These are phyloP conservation scores for Synergus laeviventris DNA, from an alignment of 2,888 invertebrate genomes.

Conservation along the genomic window DNA sequence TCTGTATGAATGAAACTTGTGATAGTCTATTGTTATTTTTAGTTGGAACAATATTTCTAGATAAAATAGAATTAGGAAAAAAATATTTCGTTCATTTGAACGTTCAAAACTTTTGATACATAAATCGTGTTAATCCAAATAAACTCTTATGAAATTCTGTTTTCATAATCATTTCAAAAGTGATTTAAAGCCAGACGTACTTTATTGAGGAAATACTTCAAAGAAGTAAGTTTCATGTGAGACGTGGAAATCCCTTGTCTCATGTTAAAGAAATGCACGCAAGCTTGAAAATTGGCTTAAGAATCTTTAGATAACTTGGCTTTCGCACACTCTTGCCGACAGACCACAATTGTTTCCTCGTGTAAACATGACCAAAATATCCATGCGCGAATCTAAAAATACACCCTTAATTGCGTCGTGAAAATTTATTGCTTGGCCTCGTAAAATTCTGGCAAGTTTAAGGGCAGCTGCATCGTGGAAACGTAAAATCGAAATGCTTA, in stretches of 20 bases:
- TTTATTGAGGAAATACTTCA: constrained; percentile 11
- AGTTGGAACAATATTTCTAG: too few species aligned
- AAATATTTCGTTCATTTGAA: too few species aligned
- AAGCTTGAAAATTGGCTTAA: constrained; percentile 49
- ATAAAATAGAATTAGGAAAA: too few species aligned
- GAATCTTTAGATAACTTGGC: constrained; percentile 43
- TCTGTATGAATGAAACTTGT: too few species aligned
- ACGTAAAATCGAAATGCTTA: constrained; percentile 5
- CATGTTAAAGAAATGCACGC: constrained; percentile 4
- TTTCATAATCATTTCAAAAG: background rate
- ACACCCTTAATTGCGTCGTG: constrained; percentile 46
- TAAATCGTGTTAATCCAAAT: too few species aligned
- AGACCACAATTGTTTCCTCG: constrained; percentile 48
- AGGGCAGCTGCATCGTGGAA: constrained; percentile 25
- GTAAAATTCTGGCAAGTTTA: constrained; percentile 41
- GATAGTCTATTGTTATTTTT: too few species aligned
- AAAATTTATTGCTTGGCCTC: constrained; percentile 43
- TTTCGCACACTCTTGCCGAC: constrained; percentile 46
- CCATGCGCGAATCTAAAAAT: constrained; percentile 46
- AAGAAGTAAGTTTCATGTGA: background rate
- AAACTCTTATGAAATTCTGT: background rate
- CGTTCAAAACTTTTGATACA: too few species aligned
- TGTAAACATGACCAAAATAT: constrained; percentile 48
- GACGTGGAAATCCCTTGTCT: constrained; percentile 3
- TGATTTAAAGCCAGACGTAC: constrained; percentile 1